Conservation (phyloP, 2,888 invertebrate genomes). For the Agelastica alni region DNA sequence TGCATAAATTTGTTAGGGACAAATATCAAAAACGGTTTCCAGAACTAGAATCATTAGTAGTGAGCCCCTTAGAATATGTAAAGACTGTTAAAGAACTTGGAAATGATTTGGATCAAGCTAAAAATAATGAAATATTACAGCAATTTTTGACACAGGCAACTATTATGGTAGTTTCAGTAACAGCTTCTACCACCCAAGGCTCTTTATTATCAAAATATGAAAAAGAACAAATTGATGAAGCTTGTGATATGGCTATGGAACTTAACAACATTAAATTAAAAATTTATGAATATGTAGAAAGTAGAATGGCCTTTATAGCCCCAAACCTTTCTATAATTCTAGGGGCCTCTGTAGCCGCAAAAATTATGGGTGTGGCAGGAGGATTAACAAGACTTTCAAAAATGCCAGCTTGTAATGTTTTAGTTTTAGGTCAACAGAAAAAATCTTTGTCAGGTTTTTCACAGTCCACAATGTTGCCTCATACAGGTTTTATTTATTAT, state of each 20-base stretch:
- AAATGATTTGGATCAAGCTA: slow-evolving; percentile 92
- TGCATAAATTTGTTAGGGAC: slow-evolving; percentile 96
- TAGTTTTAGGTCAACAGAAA: slow-evolving; percentile 90
- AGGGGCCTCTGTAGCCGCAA: slow-evolving; percentile 93
- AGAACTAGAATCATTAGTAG: slow-evolving; percentile 94
- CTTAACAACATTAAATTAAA: slow-evolving; percentile 84
- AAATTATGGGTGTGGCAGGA: slow-evolving; percentile 95
- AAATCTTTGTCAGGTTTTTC: slow-evolving; percentile 94
- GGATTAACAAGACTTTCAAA: slow-evolving; percentile 93
- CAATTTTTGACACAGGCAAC: slow-evolving; percentile 96
- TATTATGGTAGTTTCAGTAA: slow-evolving; percentile 99
- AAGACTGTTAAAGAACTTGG: slow-evolving; percentile 85
- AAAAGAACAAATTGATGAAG: slow-evolving; percentile 84
- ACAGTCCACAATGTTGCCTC: slow-evolving; percentile 87
- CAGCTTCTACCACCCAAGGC: slow-evolving; percentile 99
- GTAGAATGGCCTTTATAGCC: slow-evolving; percentile 98
- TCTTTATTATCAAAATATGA: slow-evolving; percentile 80
- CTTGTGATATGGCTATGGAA: slow-evolving; percentile 93
- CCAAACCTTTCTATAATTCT: slow-evolving; percentile 96
- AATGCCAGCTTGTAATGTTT: slow-evolving; percentile 96
- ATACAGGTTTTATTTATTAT: slow-evolving; percentile 93
- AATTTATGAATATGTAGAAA: slow-evolving; percentile 97
- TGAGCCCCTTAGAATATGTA: slow-evolving; percentile 91
- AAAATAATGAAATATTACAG: slow-evolving; percentile 91
- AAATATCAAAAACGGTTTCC: slow-evolving; percentile 98